phyloP scores from a whole-genome alignment of 2,113 vertebrate species.

The Nanorana parkeri region DNA sequence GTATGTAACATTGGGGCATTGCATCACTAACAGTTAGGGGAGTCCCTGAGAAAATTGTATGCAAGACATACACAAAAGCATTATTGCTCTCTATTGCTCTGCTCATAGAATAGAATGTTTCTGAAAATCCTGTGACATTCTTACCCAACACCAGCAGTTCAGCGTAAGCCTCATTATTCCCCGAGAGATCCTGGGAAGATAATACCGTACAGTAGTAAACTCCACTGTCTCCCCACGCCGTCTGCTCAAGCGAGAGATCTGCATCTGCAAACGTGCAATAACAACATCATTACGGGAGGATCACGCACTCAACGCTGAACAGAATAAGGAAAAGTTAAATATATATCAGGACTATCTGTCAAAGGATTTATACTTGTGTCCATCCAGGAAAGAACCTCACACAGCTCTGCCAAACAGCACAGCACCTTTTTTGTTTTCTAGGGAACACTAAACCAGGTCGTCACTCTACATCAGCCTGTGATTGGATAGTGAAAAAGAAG shows the following conservation, averaged over 20 bases:
- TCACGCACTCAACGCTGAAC: not conserved
- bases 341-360: not conserved
- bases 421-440: no score
- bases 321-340: not conserved
- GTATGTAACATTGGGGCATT: no score
- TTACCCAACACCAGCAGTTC: slow-evolving; percentile 88
- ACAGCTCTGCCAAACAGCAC: no score
- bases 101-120: not conserved
- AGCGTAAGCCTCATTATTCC: slow-evolving; percentile 82
- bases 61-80: no score
- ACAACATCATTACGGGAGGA: not conserved
- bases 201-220: slow-evolving; percentile 83
- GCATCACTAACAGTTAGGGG: no score
- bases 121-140: slow-evolving; percentile 39
- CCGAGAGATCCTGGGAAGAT: slow-evolving; percentile 79
- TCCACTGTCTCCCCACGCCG: slow-evolving; percentile 88
- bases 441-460: no score
- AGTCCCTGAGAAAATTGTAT: no score
- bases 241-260: slow-evolving; percentile 83
- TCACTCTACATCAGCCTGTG: no score
- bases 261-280: slow-evolving; percentile 70
- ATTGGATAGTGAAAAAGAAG: no score
- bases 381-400: no score
- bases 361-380: not conserved
- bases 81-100: no score